Percentiles rank a stretch among this genome's conserved stretches.
Evolutionary conservation across 2,797 vertebrate genomes (phyloP).

Genomic region (Notolepis coatsorum): DNA sequence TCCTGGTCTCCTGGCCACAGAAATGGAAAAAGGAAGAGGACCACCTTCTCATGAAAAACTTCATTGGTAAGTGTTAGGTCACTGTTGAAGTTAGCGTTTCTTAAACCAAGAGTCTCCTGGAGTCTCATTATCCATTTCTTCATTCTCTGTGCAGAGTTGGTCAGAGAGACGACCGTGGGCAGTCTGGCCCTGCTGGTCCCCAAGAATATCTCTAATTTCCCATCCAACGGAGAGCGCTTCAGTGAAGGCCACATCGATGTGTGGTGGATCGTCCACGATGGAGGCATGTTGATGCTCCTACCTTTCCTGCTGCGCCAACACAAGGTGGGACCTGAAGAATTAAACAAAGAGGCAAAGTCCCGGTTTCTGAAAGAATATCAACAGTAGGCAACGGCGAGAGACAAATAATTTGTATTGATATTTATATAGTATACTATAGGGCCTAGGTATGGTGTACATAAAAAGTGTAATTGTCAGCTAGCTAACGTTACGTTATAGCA

Average conservation of each 20-base stretch:
- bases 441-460: too few relatives aligned
- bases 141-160: conserved; percentile 79
- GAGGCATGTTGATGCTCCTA: conserved; percentile 98
- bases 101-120: background rate
- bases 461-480: too few relatives aligned
- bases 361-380: too few relatives aligned
- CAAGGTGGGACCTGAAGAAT: conserved; percentile 89
- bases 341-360: too few relatives aligned
- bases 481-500: too few relatives aligned
- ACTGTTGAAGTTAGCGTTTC: background rate
- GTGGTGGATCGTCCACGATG: conserved; percentile 99
- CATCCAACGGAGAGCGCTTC: conserved; percentile 95
- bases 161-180: conserved; percentile 94
- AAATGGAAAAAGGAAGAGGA: conserved; percentile 95
- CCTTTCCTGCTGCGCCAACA: conserved; percentile 97
- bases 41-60: conserved; percentile 92
- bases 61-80: conserved; percentile 84
- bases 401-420: too few relatives aligned
- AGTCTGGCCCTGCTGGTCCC: conserved; percentile 93
- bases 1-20: conserved; percentile 94
- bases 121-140: background rate
- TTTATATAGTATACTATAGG: too few relatives aligned
- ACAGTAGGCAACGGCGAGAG: too few relatives aligned
- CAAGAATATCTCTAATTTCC: conserved; percentile 95
- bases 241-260: conserved; percentile 96